Evolutionary conservation across 2,113 vertebrate species (phyloP).

Genomic region (Prietella phreatophila): DNA sequence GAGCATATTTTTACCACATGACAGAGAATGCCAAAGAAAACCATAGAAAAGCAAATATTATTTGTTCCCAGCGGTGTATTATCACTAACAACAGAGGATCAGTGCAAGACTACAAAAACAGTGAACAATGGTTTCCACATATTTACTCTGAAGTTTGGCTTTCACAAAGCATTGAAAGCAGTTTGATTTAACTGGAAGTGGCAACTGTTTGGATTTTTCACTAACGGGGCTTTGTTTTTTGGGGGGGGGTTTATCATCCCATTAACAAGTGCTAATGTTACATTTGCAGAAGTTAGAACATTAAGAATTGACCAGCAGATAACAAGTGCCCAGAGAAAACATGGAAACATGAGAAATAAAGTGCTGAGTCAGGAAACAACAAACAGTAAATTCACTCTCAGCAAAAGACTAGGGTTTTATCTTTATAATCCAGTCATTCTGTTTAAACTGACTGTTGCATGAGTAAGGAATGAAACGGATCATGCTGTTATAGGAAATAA

Average conservation of each 20-base stretch:
- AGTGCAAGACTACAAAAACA: slow-evolving; percentile 17
- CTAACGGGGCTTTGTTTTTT: background rate
- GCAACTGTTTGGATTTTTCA: background rate
- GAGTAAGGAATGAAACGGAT: background rate
- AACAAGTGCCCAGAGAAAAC: background rate
- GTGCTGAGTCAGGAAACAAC: background rate
- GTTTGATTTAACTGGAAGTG: background rate
- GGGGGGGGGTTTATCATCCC: background rate
- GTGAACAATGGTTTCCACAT: slow-evolving; percentile 33
- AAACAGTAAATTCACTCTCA: background rate
- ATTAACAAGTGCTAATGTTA: background rate
- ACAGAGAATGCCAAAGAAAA: slow-evolving; percentile 45
- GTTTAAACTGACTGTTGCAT: background rate
- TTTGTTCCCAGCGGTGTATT: slow-evolving; percentile 46
- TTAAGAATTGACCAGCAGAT: too few species aligned
- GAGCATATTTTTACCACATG: slow-evolving; percentile 35
- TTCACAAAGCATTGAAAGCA: background rate
- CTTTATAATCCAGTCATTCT: background rate
- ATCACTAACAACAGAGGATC: slow-evolving; percentile 40
- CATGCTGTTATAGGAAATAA: too few species aligned
- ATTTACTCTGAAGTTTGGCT: background rate
- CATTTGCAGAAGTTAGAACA: background rate
- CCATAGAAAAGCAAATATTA: slow-evolving; percentile 47
- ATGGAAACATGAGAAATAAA: background rate
- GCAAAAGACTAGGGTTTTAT: background rate